Evolutionary conservation across 2,113 vertebrate species (phyloP), one percentile per base, ranked within the genome.

Genomic region (Gymnocephalus cernua): DNA sequence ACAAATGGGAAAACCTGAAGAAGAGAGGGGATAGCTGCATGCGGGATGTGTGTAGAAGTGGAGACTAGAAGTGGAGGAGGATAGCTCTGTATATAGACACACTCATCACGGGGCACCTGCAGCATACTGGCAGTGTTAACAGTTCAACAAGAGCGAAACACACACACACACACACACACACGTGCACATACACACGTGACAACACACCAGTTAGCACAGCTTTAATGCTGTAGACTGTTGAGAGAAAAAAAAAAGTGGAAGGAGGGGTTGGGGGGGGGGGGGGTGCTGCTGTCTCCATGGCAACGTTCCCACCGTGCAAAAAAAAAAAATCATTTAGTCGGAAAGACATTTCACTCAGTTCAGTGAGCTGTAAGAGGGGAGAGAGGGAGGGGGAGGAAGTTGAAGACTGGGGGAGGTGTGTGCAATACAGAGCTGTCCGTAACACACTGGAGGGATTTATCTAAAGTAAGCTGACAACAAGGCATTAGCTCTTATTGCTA

Each of bases 291-390:
- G 94, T 95, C 95, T 93, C 95, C 54, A 77, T 69, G 66, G 66
- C 66, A 69, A 69, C 66, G 32, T 35, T 69, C 66, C 66, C 66
- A 53, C 66, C 50, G 32, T 69, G 92, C 82, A 89, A 91, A 88
- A 77, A 77, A 88, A 91, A 93, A 94, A 92, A 93, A 92, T 94
- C 74, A 94, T 93, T 94, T 95, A 93, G 93, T 91, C 80, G 86
- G 92, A 94, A 95, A 95, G 93, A 94, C 92, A 93, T 94, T 95
- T 94, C 92, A 91, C 88, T 94, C 92, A 93, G 94, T 92, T 95
- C 93, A 95, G 89, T 94, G 94, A 95, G 90, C 93, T 92, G 94
- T 92, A 89, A 94, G 92, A 92, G 85, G 87, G 81, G 79, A 84
- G 72, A 79, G 86, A 53, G 84, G 84, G 87, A 41, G 77, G 63